Base-by-base conservation (phyloP, 2,113 vertebrate genomes). In the Cepphus grylle region DNA sequence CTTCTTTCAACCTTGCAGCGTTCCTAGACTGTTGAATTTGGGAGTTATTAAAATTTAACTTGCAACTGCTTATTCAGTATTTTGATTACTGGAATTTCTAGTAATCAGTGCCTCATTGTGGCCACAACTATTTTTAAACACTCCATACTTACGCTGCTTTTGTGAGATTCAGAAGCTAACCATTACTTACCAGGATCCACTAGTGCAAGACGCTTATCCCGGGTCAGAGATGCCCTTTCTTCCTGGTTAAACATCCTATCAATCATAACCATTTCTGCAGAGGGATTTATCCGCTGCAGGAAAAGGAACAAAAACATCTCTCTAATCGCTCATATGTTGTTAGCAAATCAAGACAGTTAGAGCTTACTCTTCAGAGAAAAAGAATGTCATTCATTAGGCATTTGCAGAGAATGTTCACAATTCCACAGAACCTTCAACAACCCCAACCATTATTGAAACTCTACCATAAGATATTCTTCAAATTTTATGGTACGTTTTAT, bases 221-320 rank as follows among this genome's bases (percentile, higher is more conserved):
- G 98, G 20, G 99, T 99, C 93, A 99, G 97, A 94, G 98, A 98
- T 49, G 98, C 98, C 88, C 99, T 98, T 94, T 99, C 99, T 84
- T 99, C 99, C 92, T 99, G 99, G 98, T 99, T 99, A 97, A 99
- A 99, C 96, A 99, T 99, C 91, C 99, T 98, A 85, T 99, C 99
- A 40, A 99, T 99, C 99, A 99, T 99, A 90, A 99, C 99, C 98
- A 99, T 99, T 97, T 99, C 99, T 49, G 99, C 99, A 36, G 99
- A 99, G 27, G 99, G 99, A 94, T 98, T 99, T 92, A 98, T 98
- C 77, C 99, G 98, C 99, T 98, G 94, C 17, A 81, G 59, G 22
- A 38, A 56, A 73, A 88, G 14, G 38, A 9, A 63, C 74, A 86
- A 67, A 71, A 66, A 4, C 95, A 77, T 62, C 67, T 93, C 59